Evolutionary conservation across 2,888 invertebrate species (phyloP).

Genomic region (Eutolmus rufibarbis): DNA sequence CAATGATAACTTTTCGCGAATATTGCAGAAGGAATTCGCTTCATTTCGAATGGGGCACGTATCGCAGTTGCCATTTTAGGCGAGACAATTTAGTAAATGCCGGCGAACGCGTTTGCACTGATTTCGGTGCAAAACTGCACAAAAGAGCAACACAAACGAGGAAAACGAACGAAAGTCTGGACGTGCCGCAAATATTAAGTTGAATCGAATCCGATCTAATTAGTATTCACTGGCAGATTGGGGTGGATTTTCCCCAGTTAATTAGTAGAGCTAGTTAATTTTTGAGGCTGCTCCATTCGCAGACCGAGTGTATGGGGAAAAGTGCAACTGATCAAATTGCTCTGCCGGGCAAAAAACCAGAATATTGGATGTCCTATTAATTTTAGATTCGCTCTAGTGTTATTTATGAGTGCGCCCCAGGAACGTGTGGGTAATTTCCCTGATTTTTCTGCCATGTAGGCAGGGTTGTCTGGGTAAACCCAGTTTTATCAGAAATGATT

Average conservation of each 20-base stretch:
- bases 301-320: neutral
- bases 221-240: neutral
- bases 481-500: neutral
- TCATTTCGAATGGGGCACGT: slow-evolving; percentile 13
- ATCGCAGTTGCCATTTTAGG: slow-evolving; percentile 25
- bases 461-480: neutral
- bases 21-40: neutral
- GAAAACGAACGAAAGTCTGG: slow-evolving; percentile 18
- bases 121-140: neutral
- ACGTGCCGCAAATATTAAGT: slow-evolving; percentile 7
- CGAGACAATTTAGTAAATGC: slow-evolving; percentile 14
- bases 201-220: neutral
- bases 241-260: slow-evolving; percentile 22
- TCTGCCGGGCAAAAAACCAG: neutral
- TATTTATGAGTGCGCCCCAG: neutral
- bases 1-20: neutral
- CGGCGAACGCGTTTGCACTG: slow-evolving; percentile 8
- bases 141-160: slow-evolving; percentile 13
- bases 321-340: neutral
- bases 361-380: neutral
- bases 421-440: neutral
- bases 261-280: slow-evolving; percentile 19
- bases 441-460: neutral
- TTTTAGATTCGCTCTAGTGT: neutral
- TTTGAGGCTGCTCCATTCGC: neutral